Evolutionary conservation across 2,888 invertebrate genomes (phyloP).

Genomic region (Scrobipalpa costella): DNA sequence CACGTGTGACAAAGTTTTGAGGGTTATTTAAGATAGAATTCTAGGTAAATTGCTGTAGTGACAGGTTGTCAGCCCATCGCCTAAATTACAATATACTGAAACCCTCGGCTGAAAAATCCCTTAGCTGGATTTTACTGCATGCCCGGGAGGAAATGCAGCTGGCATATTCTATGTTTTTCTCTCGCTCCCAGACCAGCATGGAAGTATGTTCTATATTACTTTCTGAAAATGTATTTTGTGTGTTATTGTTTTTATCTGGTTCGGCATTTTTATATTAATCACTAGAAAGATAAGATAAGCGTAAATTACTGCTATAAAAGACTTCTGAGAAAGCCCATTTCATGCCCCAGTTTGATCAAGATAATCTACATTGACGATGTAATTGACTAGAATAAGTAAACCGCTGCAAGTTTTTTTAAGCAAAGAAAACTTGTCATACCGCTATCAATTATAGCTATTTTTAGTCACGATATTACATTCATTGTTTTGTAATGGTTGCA

Average conservation of each 20-base stretch:
- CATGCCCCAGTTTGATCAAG: conserved; percentile 43
- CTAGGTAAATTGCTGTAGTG: no score
- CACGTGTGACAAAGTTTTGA: no score
- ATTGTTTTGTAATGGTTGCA: conserved; percentile 41
- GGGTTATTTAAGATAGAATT: no score
- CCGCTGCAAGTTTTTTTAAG: conserved; percentile 5
- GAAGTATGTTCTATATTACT: neutral
- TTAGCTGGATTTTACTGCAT: no score
- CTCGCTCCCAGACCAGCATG: no score
- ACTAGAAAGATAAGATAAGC: conserved; percentile 35
- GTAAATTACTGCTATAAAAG: conserved; percentile 38
- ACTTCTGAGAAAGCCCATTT: conserved; percentile 35
- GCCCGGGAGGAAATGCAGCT: no score
- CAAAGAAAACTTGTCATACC: neutral
- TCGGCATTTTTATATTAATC: neutral
- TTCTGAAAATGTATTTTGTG: neutral
- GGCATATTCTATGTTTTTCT: no score
- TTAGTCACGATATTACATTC: conserved; percentile 35
- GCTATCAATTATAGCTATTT: conserved; percentile 25
- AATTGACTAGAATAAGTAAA: neutral
- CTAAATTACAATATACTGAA: no score
- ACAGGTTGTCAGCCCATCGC: no score
- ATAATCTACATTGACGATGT: conserved; percentile 9
- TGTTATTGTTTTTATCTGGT: conserved; percentile 19
- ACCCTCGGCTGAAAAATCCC: no score